A percentile compares a stretch with the other conserved stretches of the same genome.
phyloP scores from a whole-genome alignment of 1,140 invertebrate species.

The Potamilus streckersoni region DNA sequence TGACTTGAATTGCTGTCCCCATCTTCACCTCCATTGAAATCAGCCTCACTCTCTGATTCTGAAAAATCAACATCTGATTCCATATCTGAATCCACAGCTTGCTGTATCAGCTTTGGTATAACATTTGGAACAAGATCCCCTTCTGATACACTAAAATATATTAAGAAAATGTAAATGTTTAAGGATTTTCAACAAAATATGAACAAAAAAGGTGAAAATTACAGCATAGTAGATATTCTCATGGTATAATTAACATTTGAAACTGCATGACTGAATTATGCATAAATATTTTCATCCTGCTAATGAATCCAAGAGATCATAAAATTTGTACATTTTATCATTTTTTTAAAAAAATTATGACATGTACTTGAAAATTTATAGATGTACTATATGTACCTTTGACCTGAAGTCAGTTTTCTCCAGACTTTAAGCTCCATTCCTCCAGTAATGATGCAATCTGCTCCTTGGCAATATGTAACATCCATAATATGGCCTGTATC shows the following conservation, averaged over 20 bases:
- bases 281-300: background rate
- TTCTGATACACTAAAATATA: constrained; percentile 1
- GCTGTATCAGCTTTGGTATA: constrained; percentile 3
- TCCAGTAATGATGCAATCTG: constrained; percentile 27
- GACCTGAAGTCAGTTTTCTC: constrained; percentile 15
- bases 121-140: background rate
- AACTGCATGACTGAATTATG: background rate
- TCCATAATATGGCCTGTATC: constrained; percentile 39
- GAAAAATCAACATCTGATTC: constrained; percentile 26
- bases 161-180: background rate
- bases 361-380: background rate
- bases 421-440: constrained; percentile 41
- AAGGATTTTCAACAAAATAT: too few species aligned
- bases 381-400: constrained; percentile 9
- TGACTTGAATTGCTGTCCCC: background rate
- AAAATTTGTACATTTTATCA: background rate
- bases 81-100: constrained; percentile 16
- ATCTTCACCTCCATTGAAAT: background rate
- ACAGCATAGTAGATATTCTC: background rate
- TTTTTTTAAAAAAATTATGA: background rate
- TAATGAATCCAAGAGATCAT: background rate
- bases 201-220: background rate
- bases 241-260: background rate
- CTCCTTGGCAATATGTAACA: constrained; percentile 16
- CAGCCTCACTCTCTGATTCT: constrained; percentile 10